A percentile compares a stretch with the other conserved stretches of the same genome.
Evolutionary conservation across 2,797 vertebrate species (phyloP).

Genomic region (Numenius phaeopus): DNA sequence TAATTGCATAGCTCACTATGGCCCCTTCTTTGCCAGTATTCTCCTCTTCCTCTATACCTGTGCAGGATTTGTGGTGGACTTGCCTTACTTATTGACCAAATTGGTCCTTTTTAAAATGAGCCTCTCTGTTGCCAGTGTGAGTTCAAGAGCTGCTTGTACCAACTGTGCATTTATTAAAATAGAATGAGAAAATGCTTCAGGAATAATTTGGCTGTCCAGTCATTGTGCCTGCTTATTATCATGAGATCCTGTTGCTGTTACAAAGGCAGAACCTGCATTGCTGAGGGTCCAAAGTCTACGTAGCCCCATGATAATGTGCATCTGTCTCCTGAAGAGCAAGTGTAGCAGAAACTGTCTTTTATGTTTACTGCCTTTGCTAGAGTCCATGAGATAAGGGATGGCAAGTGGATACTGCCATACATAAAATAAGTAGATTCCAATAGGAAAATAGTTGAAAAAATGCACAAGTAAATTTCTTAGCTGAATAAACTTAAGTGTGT

Average conservation of each 20-base stretch:
- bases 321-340: constrained; percentile 18
- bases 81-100: neutral
- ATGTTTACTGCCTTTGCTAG: neutral
- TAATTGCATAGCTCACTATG: neutral
- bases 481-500: neutral
- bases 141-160: neutral
- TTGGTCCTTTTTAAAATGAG: neutral
- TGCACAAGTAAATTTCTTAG: neutral
- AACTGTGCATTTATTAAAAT: neutral
- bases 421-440: neutral
- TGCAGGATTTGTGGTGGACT: neutral
- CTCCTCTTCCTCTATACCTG: neutral
- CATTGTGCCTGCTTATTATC: neutral
- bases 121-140: neutral
- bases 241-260: neutral
- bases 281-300: neutral
- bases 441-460: neutral
- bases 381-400: neutral
- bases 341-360: constrained; percentile 13
- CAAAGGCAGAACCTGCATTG: neutral
- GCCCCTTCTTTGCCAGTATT: neutral
- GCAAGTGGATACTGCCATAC: neutral
- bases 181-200: constrained; percentile 10
- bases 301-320: neutral
- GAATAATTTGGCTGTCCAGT: constrained; percentile 2